Evolutionary conservation across 2,113 vertebrate genomes (phyloP).

Genomic region (Penelope pileata): DNA sequence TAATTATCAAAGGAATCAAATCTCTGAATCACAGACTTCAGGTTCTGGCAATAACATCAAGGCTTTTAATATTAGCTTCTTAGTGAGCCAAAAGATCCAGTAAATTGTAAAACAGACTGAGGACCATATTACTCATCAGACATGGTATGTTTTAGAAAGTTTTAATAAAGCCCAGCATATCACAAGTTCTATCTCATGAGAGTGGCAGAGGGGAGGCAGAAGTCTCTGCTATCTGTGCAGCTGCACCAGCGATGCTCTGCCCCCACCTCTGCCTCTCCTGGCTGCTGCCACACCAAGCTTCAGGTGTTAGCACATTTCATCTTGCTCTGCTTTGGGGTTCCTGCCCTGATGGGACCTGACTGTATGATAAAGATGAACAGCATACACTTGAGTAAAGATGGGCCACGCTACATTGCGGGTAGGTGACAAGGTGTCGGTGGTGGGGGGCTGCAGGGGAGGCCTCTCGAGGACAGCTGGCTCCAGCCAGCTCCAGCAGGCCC

Average conservation of each 20-base stretch:
- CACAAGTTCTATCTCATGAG: fast-evolving
- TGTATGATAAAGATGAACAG: neutral
- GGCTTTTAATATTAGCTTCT: neutral
- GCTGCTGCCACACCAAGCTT: neutral
- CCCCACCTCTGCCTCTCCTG: fast-evolving
- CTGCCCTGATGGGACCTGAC: fast-evolving
- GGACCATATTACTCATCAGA: neutral
- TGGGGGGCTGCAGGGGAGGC: neutral
- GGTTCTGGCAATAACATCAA: neutral
- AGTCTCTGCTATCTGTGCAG: neutral
- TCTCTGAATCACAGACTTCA: neutral
- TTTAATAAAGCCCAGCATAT: neutral
- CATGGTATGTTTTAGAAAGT: no score
- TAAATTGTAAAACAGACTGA: neutral
- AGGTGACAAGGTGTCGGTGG: neutral
- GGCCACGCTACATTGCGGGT: neutral
- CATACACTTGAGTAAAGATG: neutral
- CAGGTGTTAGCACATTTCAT: neutral
- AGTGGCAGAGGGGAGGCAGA: neutral
- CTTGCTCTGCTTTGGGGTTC: neutral
- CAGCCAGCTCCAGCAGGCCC: no score
- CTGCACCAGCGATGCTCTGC: neutral
- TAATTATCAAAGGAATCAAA: neutral
- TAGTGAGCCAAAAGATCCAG: neutral
- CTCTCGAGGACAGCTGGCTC: neutral